Evolutionary conservation across 2,113 vertebrate species (phyloP), one percentile per base, ranked within the genome.

Genomic region (Festucalex cinctus): DNA sequence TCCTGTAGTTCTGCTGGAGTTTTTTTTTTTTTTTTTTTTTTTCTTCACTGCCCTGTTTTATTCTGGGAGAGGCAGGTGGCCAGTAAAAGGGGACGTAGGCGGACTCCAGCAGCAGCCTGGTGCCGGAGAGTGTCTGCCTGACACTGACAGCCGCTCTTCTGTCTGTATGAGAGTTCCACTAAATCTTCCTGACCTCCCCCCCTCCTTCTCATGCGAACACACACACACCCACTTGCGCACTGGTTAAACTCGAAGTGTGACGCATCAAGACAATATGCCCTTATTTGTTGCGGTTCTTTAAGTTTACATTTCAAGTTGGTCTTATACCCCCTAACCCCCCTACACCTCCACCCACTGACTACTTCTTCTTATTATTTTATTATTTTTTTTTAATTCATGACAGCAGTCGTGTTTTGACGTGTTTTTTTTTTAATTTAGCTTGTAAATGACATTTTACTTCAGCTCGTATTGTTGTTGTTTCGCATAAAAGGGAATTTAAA

Each of bases 111-210:
- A 67, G 76, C 71, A 65, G 76, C 70, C 24, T 24, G 65, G 62
- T 76, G 75, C 83, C 35, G 28, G 75, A 83, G 81, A 79, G 82
- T 78, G 80, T 82, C 75, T 82, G 83, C 86, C 88, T 84, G 87
- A 84, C 68, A 70, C 82, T 84, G 82, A 83, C 87, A 86, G 87
- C 83, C 84, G 79, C 69, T 85, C 81, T 85, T 85, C 82, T 79
- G 84, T 84, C 82, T 85, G 84, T 85, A 81, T 85, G 82, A 80
- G 79, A 77, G 74, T 82, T 76, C 58, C 70, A 81, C 70, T 79
- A 90, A 86, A 81, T 86, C 85, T 79, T 13, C 39, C 73, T 49
- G n/a, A 70, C 71, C 46, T 3, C 35, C 3, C 66, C 13, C 43
- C 16, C 16, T 14, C 14, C 16, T 14, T 46, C 43, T 46, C 43